phyloP scores from a whole-genome alignment of 2,113 vertebrate genomes.

The Vulpes ferrilata region DNA sequence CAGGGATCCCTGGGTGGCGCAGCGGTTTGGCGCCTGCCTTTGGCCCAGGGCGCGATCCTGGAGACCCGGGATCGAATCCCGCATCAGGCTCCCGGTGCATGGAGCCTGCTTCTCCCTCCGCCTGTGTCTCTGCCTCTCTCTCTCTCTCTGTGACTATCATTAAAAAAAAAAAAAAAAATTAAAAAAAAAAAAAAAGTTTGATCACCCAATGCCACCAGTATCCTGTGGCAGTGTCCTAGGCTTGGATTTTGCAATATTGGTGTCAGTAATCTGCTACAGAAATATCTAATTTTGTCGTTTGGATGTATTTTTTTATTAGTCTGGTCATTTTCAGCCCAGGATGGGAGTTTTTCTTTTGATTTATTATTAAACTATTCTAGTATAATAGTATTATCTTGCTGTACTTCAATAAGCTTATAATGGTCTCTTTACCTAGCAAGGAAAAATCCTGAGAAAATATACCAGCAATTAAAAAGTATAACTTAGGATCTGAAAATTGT shows the following conservation, averaged over 20 bases:
- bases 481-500: background rate
- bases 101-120: no score
- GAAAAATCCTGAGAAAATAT: conserved; percentile 55
- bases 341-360: background rate
- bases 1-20: no score
- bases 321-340: conserved; percentile 33
- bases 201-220: background rate
- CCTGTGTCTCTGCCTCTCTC: no score
- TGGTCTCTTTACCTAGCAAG: background rate
- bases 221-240: background rate
- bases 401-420: conserved; percentile 44
- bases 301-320: background rate
- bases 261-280: background rate
- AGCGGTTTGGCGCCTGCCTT: no score
- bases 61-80: no score
- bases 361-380: conserved; percentile 40
- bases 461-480: conserved; percentile 17
- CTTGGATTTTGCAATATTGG: background rate
- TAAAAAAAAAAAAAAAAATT: no score
- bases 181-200: no score
- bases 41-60: no score
- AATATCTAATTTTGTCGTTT: background rate
- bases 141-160: no score
- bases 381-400: conserved; percentile 1
- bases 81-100: no score